Conservation (phyloP, 2,888 invertebrate species). For the Parnassius smintheus region DNA sequence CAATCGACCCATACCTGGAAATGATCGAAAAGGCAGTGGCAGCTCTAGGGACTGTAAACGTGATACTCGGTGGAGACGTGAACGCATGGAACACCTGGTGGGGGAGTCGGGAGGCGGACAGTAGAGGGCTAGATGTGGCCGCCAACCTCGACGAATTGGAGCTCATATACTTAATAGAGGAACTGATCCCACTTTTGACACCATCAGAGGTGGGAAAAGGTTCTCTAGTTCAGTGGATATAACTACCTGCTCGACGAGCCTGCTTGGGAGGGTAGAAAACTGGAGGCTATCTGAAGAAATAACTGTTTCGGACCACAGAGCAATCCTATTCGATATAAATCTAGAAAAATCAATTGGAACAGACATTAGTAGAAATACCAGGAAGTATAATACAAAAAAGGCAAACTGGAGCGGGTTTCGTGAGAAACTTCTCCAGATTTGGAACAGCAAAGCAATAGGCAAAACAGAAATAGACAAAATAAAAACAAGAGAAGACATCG, state of each 20-base stretch:
- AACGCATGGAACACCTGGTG: background rate
- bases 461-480: too few species aligned
- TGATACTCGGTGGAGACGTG: background rate
- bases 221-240: background rate
- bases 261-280: background rate
- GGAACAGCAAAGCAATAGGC: too few species aligned
- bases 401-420: too few species aligned
- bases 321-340: background rate
- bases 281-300: background rate
- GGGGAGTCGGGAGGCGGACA: too few species aligned
- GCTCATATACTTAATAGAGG: background rate
- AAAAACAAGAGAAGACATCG: too few species aligned
- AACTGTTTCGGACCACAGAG: background rate
- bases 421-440: too few species aligned
- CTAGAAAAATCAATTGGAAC: too few species aligned
- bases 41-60: background rate
- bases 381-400: background rate
- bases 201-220: background rate
- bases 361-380: constrained; percentile 1
- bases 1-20: too few species aligned
- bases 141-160: background rate
- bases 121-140: background rate
- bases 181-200: background rate
- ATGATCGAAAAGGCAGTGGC: too few species aligned
- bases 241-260: background rate